Base-by-base conservation (phyloP, 2,113 vertebrate genomes). In the Himantopus leucocephalus region DNA sequence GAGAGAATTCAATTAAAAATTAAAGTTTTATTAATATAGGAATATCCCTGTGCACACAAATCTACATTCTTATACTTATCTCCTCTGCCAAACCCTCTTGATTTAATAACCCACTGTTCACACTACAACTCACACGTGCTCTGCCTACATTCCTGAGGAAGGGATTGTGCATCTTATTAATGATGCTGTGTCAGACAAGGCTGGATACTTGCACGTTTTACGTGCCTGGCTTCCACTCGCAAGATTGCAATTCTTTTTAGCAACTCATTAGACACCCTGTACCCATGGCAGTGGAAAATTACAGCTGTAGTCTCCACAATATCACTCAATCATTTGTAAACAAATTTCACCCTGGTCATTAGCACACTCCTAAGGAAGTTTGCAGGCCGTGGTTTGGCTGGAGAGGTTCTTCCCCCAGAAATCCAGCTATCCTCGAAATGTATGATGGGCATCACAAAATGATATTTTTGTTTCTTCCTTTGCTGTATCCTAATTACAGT, bases 201-300 rank as follows among this genome's bases (percentile, higher is more conserved):
- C 45, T 78, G 63, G 63, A 41, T 84, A 88, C 45, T 68, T 29
- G 23, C 47, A 64, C 73, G 66, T 85, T 95, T 96, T 92, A 92
- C 71, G 75, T 55, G 76, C 73, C 60, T 73, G 85, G 66, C 43
- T 93, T 95, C 91, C 76, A 72, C 76, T 82, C 55, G 52, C 12
- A 90, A 83, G 60, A 76, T 8, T 85, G 34, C 39, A 93, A 94
- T 97, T 95, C 95, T 92, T 96, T 97, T 97, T 87, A 92, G 85
- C 74, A 92, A 47, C 22, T 93, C 88, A 94, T 95, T 97, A 60
- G 52, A 41, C 48, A 85, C 19, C 19, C 20, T 72, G 56, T 24
- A 56, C 78, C 52, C 71, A 39, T 7, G 15, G 27, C 50, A 58
- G 45, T 43, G 60, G 74, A 92, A 89, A 27, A 66, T 91, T 91